Evolutionary conservation across 1,140 invertebrate species (phyloP).

Genomic region (Elymnias hypermnestra): DNA sequence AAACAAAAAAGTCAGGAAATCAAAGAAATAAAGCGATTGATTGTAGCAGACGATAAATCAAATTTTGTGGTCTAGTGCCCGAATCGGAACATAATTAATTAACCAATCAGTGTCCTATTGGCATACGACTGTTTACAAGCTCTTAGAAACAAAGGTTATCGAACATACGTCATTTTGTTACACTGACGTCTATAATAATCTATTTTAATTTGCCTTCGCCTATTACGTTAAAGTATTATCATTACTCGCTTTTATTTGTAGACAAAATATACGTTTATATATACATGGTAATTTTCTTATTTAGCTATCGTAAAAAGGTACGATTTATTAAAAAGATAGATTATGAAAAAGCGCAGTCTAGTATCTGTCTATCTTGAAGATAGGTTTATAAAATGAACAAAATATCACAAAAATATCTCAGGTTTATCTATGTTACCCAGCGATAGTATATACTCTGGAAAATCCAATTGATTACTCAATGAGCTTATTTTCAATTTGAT

Average conservation of each 20-base stretch:
- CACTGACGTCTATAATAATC: slow-evolving; percentile 14
- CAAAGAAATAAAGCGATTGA: too few relatives aligned
- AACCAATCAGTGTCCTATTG: slow-evolving; percentile 6
- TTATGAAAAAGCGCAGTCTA: too few relatives aligned
- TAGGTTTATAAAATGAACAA: too few relatives aligned
- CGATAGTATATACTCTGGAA: too few relatives aligned
- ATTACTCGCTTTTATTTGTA: neutral
- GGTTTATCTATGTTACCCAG: too few relatives aligned
- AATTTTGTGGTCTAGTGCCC: neutral
- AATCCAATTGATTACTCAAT: too few relatives aligned
- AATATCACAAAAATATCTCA: too few relatives aligned
- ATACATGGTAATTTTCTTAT: neutral
- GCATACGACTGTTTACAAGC: slow-evolving; percentile 13
- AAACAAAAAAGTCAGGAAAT: neutral
- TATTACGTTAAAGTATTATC: neutral
- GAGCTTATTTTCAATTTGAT: too few relatives aligned
- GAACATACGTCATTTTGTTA: slow-evolving; percentile 15
- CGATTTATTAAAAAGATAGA: too few relatives aligned
- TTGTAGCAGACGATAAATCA: neutral
- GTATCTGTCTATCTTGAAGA: too few relatives aligned
- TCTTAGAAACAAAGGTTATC: slow-evolving; percentile 19
- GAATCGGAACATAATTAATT: slow-evolving; percentile 9
- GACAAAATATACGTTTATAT: neutral
- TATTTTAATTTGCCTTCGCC: slow-evolving; percentile 8
- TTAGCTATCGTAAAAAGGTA: too few relatives aligned